phyloP scores from a whole-genome alignment of 2,797 vertebrate species.

The Mastacembelus armatus region DNA sequence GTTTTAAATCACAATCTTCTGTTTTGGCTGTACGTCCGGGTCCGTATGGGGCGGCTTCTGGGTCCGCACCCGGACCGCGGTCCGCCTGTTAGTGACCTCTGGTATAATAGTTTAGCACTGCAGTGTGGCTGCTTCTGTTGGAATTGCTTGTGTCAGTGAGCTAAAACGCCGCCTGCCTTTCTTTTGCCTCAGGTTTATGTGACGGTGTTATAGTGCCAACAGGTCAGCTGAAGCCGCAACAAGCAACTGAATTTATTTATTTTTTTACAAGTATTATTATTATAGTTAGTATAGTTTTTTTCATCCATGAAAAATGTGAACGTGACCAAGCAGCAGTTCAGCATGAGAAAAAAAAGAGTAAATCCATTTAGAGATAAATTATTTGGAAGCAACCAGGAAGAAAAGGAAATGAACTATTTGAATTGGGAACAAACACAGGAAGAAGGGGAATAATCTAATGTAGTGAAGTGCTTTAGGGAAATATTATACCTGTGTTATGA shows the following conservation, averaged over 20 bases:
- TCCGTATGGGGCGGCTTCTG: no score
- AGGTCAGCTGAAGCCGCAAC: neutral
- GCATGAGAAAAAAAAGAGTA: slow-evolving; percentile 16
- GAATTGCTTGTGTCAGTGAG: slow-evolving; percentile 1
- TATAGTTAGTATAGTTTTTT: no score
- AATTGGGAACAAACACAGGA: slow-evolving; percentile 36
- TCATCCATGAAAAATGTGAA: no score
- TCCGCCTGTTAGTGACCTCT: no score
- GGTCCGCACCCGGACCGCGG: no score
- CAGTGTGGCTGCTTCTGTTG: neutral
- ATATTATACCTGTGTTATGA: slow-evolving; percentile 23
- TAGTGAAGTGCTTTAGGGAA: slow-evolving; percentile 19
- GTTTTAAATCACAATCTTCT: no score
- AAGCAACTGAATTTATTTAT: neutral
- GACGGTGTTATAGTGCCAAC: neutral
- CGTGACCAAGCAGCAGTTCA: slow-evolving; percentile 5
- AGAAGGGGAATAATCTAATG: slow-evolving; percentile 10
- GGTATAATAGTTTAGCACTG: neutral
- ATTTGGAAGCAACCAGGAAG: slow-evolving; percentile 24
- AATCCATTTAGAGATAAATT: slow-evolving; percentile 26
- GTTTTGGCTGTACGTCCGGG: no score
- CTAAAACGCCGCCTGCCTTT: neutral
- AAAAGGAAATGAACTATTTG: slow-evolving; percentile 31
- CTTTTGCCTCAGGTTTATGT: slow-evolving; percentile 1
- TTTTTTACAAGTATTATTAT: no score